phyloP scores from a whole-genome alignment of 2,113 vertebrate genomes.

The Daboia siamensis region DNA sequence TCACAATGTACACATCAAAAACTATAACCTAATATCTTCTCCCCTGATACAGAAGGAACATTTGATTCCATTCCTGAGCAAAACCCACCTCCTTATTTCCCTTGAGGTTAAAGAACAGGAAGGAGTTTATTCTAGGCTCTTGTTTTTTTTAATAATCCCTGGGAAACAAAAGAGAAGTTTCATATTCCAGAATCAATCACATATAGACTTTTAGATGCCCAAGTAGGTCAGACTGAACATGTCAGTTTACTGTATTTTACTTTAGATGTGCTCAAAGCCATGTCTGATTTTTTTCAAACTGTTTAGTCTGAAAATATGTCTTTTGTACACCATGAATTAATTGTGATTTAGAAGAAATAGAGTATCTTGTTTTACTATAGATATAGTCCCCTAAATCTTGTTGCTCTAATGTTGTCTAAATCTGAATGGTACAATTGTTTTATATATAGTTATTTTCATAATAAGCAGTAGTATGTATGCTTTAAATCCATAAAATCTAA shows the following conservation, averaged over 20 bases:
- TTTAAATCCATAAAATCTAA: background rate
- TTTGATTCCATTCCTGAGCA: background rate
- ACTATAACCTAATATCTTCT: background rate
- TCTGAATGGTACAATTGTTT: background rate
- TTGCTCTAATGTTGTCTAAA: background rate
- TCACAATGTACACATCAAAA: background rate
- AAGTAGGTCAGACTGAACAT: background rate
- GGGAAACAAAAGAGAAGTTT: background rate
- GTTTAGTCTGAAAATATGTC: background rate
- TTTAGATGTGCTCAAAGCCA: background rate
- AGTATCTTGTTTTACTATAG: background rate
- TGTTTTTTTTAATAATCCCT: background rate
- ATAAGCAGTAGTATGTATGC: background rate
- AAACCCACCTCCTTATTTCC: background rate
- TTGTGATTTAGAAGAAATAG: background rate
- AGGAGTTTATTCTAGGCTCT: background rate
- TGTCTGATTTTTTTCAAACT: background rate
- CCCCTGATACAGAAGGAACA: background rate
- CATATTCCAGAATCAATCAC: background rate
- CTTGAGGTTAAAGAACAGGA: background rate
- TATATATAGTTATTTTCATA: background rate
- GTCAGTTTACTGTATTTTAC: background rate
- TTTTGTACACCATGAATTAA: background rate
- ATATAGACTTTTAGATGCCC: background rate
- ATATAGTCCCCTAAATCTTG: background rate